Evolutionary conservation across 2,113 vertebrate genomes (phyloP).

Genomic region (Leptocoma aspasia): DNA sequence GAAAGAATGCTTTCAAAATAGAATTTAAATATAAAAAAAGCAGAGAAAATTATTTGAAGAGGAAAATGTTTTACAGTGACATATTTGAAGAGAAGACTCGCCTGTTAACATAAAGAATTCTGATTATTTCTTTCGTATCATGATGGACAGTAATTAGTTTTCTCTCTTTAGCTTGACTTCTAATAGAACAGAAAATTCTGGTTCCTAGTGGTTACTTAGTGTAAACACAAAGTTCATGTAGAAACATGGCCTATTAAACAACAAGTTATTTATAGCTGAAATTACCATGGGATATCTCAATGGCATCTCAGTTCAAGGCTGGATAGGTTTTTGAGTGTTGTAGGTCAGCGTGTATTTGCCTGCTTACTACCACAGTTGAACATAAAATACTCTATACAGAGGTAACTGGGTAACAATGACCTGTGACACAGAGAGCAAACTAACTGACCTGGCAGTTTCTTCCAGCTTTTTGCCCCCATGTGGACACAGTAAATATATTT

Average conservation of each 20-base stretch:
- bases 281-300: neutral
- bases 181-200: neutral
- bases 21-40: neutral
- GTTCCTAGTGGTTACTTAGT: neutral
- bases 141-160: too few species aligned
- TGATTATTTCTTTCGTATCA: too few species aligned
- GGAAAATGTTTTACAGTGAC: neutral
- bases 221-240: neutral
- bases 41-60: neutral
- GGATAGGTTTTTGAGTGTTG: neutral
- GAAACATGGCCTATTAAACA: neutral
- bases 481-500: neutral
- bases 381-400: neutral
- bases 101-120: neutral
- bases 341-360: neutral
- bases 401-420: neutral
- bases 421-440: neutral
- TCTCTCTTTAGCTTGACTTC: neutral
- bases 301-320: neutral
- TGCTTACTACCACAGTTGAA: neutral
- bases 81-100: neutral
- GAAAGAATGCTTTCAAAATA: neutral
- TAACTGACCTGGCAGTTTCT: neutral
- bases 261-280: neutral
- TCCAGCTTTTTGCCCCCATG: neutral